phyloP scores from a whole-genome alignment of 2,113 vertebrate species.

The Brachyistius frenatus region DNA sequence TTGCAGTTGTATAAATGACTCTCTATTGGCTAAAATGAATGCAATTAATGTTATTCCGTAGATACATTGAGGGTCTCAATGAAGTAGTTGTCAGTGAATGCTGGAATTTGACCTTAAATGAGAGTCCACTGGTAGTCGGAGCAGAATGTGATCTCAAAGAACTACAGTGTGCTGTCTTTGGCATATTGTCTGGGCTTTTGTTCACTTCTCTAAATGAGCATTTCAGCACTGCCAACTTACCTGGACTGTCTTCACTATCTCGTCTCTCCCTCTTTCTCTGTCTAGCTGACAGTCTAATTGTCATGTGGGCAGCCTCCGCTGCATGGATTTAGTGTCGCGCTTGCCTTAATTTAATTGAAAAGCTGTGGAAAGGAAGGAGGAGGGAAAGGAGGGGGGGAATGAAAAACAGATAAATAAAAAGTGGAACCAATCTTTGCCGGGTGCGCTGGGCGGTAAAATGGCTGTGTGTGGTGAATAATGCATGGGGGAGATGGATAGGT shows the following conservation, averaged over 20 bases:
- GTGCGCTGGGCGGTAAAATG: constrained; percentile 82
- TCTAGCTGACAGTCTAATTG: constrained; percentile 83
- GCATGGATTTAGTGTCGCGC: constrained; percentile 84
- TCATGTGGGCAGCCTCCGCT: constrained; percentile 81
- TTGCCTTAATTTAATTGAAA: constrained; percentile 88
- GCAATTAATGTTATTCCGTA: not conserved
- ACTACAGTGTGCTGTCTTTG: constrained; percentile 19
- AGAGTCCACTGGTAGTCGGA: not conserved
- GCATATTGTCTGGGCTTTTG: constrained; percentile 45
- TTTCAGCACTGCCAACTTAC: constrained; percentile 59
- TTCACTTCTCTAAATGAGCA: constrained; percentile 49
- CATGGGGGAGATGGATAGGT: constrained; percentile 85
- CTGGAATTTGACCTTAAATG: constrained; percentile 34
- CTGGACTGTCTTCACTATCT: constrained; percentile 68
- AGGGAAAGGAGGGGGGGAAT: constrained; percentile 72
- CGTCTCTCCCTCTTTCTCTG: constrained; percentile 63
- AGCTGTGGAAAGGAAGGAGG: constrained; percentile 75
- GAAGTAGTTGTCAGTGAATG: constrained; percentile 1
- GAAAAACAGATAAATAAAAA: constrained; percentile 85
- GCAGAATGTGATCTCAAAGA: constrained; percentile 11
- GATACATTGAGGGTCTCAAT: not conserved
- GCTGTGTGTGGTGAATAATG: constrained; percentile 83
- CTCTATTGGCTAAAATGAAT: not conserved
- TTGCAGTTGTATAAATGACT: constrained; percentile 9
- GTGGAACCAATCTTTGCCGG: constrained; percentile 86